Percentiles rank a stretch among this genome's conserved stretches.
phyloP scores from a whole-genome alignment of 2,888 invertebrate genomes.

The Megalurothrips usitatus region DNA sequence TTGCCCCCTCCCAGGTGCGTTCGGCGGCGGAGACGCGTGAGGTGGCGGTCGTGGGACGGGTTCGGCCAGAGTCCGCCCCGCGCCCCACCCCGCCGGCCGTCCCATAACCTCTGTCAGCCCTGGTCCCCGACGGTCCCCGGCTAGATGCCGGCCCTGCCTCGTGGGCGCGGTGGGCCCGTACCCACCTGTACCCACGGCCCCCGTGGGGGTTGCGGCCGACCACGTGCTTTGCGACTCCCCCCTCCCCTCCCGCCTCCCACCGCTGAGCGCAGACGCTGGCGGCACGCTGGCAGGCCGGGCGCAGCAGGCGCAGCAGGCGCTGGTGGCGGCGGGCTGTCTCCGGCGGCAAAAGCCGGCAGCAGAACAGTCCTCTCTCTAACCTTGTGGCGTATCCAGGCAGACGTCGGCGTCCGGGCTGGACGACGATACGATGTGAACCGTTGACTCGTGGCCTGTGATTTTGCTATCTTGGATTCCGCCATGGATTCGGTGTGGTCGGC shows the following conservation, averaged over 20 bases:
- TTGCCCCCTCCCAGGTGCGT: too few species aligned
- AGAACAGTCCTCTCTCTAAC: constrained; percentile 15
- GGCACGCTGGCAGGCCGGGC: neutral
- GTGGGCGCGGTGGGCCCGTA: neutral
- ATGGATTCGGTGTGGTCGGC: neutral
- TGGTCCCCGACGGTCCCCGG: too few species aligned
- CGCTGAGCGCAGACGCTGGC: neutral
- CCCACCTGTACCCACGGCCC: neutral
- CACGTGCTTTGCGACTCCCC: neutral
- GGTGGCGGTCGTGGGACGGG: too few species aligned
- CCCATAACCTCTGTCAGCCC: too few species aligned
- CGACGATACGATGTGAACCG: neutral
- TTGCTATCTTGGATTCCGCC: neutral
- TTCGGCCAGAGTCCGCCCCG: too few species aligned
- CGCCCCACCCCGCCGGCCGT: too few species aligned
- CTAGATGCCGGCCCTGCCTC: too few species aligned
- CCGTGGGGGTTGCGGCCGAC: neutral
- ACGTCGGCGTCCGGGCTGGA: neutral
- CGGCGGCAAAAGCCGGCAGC: neutral
- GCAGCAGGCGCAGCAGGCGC: neutral
- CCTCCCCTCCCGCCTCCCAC: neutral
- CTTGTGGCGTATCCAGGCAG: neutral
- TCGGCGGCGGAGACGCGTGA: too few species aligned
- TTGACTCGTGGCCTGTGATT: neutral
- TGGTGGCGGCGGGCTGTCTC: neutral